Base-by-base conservation (phyloP, 1,140 invertebrate species). In the Zophobas atratus region DNA sequence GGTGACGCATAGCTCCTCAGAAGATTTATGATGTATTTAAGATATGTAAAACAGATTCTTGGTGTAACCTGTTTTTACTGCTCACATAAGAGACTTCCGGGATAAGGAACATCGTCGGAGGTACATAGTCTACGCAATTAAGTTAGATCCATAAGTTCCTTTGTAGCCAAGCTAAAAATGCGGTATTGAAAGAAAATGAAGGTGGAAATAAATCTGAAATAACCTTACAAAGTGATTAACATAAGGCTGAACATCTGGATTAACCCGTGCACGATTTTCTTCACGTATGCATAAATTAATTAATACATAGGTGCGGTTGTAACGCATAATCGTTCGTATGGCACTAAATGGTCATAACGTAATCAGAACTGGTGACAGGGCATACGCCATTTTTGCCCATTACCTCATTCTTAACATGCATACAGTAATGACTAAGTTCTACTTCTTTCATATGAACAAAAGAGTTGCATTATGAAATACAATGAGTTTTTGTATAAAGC, bases 381-480 rank as follows among this genome's bases (percentile, higher is more conserved):
- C 39, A 63, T 63, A 43, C n/a, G 60, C 38, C 60, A 67, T 67
- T 67, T 67, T 67, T 67, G 6, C 60, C 20, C 6, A 41, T 67
- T 67, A 67, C 60, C 60, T 67, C 60, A 67, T 36, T 63, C 32
- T 36, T 39, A 63, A 38, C 36, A 41, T 67, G 60, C 60, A 39
- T 67, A 39, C 60, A 46, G 34, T 41, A 67, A 43, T 32, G n/a
- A 67, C 43, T 67, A 43, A 67, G 60, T 67, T 67, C 60, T 67
- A 67, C 38, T 67, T 33, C 33, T 67, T 67, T 67, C 41, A 67
- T 67, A 67, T 2, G 60, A 46, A 67, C 60, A 67, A 67, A 67
- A 20, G 56, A 67, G 39, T 1, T 32, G n/a, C 39, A 3, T 67
- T 67, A 43, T 43, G 60, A 67, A 67, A 67, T 32, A 67, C 20